Base-by-base conservation (phyloP, 2,113 vertebrate species). In the Trematocara nigrifrons region DNA sequence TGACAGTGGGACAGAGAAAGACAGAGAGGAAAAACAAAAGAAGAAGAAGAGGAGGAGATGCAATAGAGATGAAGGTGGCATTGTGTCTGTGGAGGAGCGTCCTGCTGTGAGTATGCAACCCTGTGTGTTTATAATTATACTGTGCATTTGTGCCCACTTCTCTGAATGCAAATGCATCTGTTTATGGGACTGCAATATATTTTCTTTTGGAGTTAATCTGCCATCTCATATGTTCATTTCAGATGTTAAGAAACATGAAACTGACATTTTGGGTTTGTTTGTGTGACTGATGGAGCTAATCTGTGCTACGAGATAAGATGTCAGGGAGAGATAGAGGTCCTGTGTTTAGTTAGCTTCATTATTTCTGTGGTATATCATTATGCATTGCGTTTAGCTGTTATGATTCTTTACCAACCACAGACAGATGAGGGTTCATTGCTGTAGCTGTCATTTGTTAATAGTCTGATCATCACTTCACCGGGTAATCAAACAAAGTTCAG, bases 401-500 rank as follows among this genome's bases (percentile, higher is more conserved):
- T 69, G 29, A 45, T 45, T 54, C n/a, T 10, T 35, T 33, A 79
- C 49, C n/a, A 52, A 56, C 80, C 49, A 11, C 53, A 69, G 35
- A 66, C 15, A 13, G 38, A 81, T 56, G 79, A 80, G 0, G 22
- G 47, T 66, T 78, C 40, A 59, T 6, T 66, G 64, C 22, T 54
- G 40, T 54, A 47, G 52, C 38, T 49, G 33, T 66, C 22, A 57
- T 64, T 82, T 80, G 51, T 66, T 85, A 74, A 22, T 22, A 64
- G 47, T 87, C 33, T 51, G 45, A 85, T 82, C 38, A 78, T 88
- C 20, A 61, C 54, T 86, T 90, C 83, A 77, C 10, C 18, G 51
- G 80, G 69, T 86, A 82, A 89, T 94, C 84, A 81, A 84, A 86
- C 56, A 71, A 51, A 87, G 54, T 79, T 69, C 22, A 87, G 64